Percentiles rank a stretch among this genome's conserved stretches.
phyloP scores from a whole-genome alignment of 2,113 vertebrate genomes.

The Grallaria varia region DNA sequence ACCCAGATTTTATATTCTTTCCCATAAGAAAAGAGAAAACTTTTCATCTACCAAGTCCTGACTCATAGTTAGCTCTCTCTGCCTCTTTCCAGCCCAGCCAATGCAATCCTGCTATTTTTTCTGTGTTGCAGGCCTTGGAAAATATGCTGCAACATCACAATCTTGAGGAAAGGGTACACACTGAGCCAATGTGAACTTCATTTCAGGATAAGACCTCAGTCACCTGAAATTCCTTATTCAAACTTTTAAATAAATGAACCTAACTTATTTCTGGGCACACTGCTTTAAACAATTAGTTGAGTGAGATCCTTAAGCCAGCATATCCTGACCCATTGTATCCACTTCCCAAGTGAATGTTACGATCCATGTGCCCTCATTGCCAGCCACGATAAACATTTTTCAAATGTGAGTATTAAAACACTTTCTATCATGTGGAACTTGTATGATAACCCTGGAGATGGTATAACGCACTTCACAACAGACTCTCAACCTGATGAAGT shows the following conservation, averaged over 20 bases:
- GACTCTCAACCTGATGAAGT: neutral
- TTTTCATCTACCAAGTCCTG: neutral
- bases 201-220: neutral
- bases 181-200: neutral
- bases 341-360: neutral
- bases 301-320: neutral
- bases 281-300: neutral
- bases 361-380: neutral
- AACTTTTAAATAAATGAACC: neutral
- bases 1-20: neutral
- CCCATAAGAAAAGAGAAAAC: neutral
- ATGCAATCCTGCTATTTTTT: neutral
- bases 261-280: neutral
- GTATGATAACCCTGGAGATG: neutral
- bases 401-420: neutral
- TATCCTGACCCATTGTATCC: neutral
- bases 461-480: neutral
- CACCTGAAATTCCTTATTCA: neutral
- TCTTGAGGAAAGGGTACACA: neutral
- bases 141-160: neutral
- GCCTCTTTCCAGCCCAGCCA: neutral
- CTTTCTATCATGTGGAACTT: neutral
- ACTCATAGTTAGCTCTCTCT: neutral
- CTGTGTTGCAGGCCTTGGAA: neutral
- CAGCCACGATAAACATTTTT: neutral